Percentiles rank a stretch among this genome's conserved stretches.
Evolutionary conservation across 2,113 vertebrate genomes (phyloP).

Genomic region (Strigops habroptila): DNA sequence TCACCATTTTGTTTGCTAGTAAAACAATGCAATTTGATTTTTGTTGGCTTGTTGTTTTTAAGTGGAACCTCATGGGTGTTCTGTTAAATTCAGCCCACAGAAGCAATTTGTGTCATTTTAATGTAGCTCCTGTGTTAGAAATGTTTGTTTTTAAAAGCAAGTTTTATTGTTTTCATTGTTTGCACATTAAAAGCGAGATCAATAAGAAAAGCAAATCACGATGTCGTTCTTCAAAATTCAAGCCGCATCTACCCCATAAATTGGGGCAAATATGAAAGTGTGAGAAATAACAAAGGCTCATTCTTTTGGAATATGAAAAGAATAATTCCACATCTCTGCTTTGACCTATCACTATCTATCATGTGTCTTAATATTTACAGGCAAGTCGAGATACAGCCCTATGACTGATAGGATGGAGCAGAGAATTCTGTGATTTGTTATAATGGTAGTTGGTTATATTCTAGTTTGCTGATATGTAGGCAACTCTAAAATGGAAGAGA

Average conservation of each 20-base stretch:
- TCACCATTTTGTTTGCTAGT: conserved; percentile 74
- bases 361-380: not conserved
- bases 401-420: not conserved
- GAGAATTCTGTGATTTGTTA: not conserved
- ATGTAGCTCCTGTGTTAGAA: conserved; percentile 46
- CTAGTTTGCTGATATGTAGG: not conserved
- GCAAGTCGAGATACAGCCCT: not conserved
- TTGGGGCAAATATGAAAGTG: not conserved
- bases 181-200: conserved; percentile 57
- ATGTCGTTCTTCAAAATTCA: not conserved
- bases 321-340: not conserved
- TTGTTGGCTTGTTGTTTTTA: conserved; percentile 73
- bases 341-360: not conserved
- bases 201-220: conserved; percentile 17
- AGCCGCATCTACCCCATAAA: conserved; percentile 19
- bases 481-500: not conserved
- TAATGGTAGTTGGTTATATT: not conserved
- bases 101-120: conserved; percentile 66
- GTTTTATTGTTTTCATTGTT: conserved; percentile 64
- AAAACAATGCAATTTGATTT: conserved; percentile 76
- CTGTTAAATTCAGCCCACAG: conserved; percentile 66
- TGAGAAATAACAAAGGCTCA: not conserved
- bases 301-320: not conserved
- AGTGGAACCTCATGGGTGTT: conserved; percentile 74
- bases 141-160: conserved; percentile 64